Evolutionary conservation across 2,113 vertebrate species (phyloP).

Genomic region (Labeo rohita): DNA sequence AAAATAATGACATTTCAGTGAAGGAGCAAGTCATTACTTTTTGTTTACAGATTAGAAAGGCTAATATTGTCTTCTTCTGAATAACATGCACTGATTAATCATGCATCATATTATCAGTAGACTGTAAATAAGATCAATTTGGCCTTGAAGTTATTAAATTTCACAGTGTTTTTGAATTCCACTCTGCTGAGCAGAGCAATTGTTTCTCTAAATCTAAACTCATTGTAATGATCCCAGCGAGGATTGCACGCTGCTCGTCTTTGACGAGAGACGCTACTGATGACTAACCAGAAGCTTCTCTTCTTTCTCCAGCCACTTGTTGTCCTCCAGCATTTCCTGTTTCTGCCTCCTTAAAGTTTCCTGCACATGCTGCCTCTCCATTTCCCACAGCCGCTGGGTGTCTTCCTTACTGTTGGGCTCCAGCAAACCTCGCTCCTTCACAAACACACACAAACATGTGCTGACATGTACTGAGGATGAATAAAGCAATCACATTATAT

Average conservation of each 20-base stretch:
- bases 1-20: background rate
- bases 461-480: background rate
- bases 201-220: background rate
- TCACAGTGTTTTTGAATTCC: background rate
- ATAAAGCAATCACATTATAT: no score
- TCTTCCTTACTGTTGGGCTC: slow-evolving; percentile 79
- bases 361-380: slow-evolving; percentile 76
- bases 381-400: slow-evolving; percentile 81
- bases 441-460: slow-evolving; percentile 51
- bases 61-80: background rate
- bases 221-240: background rate
- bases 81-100: background rate
- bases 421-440: slow-evolving; percentile 74
- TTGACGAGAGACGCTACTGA: background rate
- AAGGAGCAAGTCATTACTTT: background rate
- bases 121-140: background rate
- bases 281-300: slow-evolving; percentile 83
- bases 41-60: background rate
- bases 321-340: slow-evolving; percentile 87
- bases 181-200: background rate
- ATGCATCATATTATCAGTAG: background rate
- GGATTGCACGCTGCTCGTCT: background rate
- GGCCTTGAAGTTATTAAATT: background rate
- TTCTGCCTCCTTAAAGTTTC: slow-evolving; percentile 84
- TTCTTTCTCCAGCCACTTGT: slow-evolving; percentile 88